Evolutionary conservation across 2,797 vertebrate genomes (phyloP), one percentile per base, ranked within the genome.

Genomic region (Spinus pinus): DNA sequence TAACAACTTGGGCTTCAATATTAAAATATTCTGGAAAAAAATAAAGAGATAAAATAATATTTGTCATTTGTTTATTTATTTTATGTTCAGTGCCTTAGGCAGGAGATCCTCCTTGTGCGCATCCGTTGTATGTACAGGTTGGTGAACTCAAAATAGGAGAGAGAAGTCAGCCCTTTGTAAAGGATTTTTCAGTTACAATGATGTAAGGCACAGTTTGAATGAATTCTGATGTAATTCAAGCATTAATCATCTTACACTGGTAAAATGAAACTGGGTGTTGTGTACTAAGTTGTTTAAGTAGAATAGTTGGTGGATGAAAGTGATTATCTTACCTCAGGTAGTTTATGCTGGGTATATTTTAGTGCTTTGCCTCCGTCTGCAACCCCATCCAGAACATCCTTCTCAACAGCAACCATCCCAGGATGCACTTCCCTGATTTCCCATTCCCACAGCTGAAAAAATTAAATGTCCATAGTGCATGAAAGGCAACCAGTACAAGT

Each of bases 11-110:
- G 96, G 94, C 97, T 98, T 97, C 98, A 89, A 96, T 98, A 98
- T 98, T 95, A 97, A 98, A 97, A 97, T 97, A 98, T 98, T 97
- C 98, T 96, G 97, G 23, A 92, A 89, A 97, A 98, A 97, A 98
- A 98, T 98, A 98, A 98, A 98, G 97, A 97, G 71, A 96, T 97
- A 89, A 97, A 98, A 97, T 97, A 97, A 53, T 91, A 39, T 47
- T 96, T 95, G 94, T 97, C 94, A 88, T 79, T 95, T 73, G 89
- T 66, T 95, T 95, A 86, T 96, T 97, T 95, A 82, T 90, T 97
- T 97, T 96, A 42, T 78, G 87, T 82, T 94, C 78, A 92, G 84
- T 94, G 90, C 92, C 81, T 88, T 93, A 86, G 25, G 79, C 78
- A 47, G 80, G 80, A 66, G 72, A 77, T 84, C 69, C 75, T 93